phyloP scores from a whole-genome alignment of 2,888 invertebrate species.

The Ypsolopha sequella region DNA sequence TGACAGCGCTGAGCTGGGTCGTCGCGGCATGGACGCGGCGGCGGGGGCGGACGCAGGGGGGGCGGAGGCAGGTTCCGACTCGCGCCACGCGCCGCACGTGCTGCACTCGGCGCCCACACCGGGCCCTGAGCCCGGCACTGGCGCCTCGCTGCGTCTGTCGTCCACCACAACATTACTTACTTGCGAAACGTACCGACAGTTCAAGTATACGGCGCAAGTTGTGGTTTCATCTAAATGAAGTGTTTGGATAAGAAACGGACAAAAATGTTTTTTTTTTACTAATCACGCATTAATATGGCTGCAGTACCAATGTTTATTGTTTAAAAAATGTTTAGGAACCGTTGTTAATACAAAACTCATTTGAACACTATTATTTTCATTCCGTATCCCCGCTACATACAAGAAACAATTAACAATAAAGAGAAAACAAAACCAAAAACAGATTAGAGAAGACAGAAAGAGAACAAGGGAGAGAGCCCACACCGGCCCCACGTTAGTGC shows the following conservation, averaged over 20 bases:
- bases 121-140: background rate
- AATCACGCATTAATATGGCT: no score
- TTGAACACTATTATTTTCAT: no score
- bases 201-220: no score
- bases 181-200: no score
- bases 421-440: slow-evolving; percentile 7
- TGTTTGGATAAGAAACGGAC: no score
- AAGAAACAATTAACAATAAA: slow-evolving; percentile 5
- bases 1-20: slow-evolving; percentile 43
- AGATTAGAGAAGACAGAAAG: no score
- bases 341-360: no score
- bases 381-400: no score
- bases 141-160: slow-evolving; percentile 16
- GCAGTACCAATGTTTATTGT: no score
- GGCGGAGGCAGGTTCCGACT: slow-evolving; percentile 26
- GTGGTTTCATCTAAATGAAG: no score
- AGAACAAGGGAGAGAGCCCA: background rate
- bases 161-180: slow-evolving; percentile 6
- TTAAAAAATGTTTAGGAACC: no score
- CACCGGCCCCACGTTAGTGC: slow-evolving; percentile 11
- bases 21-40: slow-evolving; percentile 40
- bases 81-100: slow-evolving; percentile 28
- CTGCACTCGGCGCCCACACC: slow-evolving; percentile 21
- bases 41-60: slow-evolving; percentile 35
- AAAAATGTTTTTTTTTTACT: no score